These are phyloP conservation scores for Rhegmatorhina hoffmannsi DNA, from an alignment of 2,113 vertebrate species.

Conservation along the genomic window DNA sequence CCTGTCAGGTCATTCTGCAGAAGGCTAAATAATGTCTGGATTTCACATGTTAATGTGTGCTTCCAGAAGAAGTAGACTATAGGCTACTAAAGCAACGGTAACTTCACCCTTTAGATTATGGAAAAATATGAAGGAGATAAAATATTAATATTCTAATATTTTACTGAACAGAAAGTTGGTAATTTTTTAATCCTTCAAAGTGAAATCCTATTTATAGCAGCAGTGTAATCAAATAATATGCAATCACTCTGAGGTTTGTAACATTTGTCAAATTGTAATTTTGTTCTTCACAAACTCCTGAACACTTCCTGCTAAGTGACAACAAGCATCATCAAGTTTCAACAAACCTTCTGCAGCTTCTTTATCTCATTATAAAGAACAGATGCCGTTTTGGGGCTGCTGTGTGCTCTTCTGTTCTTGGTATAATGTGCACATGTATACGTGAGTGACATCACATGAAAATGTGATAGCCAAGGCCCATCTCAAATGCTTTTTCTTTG, in stretches of 20 bases:
- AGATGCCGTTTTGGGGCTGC: conserved; percentile 78
- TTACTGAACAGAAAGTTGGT: conserved; percentile 62
- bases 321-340: conserved; percentile 85
- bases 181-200: conserved; percentile 62
- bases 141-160: conserved; percentile 19
- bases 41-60: background rate
- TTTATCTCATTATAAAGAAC: conserved; percentile 82
- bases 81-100: background rate
- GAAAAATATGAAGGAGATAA: background rate
- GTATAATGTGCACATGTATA: conserved; percentile 72
- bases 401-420: conserved; percentile 79
- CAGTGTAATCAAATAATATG: conserved; percentile 68
- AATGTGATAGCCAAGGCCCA: conserved; percentile 73
- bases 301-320: conserved; percentile 86
- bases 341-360: conserved; percentile 84
- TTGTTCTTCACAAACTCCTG: conserved; percentile 84
- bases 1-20: background rate
- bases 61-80: background rate
- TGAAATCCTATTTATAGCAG: conserved; percentile 71
- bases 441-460: conserved; percentile 62
- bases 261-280: conserved; percentile 83
- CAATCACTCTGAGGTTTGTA: conserved; percentile 75
- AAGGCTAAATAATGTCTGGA: background rate
- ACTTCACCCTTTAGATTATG: conserved; percentile 7
- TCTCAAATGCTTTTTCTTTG: conserved; percentile 39